phyloP scores from a whole-genome alignment of 2,797 vertebrate genomes.

The Parauchenoglanis punctatus region DNA sequence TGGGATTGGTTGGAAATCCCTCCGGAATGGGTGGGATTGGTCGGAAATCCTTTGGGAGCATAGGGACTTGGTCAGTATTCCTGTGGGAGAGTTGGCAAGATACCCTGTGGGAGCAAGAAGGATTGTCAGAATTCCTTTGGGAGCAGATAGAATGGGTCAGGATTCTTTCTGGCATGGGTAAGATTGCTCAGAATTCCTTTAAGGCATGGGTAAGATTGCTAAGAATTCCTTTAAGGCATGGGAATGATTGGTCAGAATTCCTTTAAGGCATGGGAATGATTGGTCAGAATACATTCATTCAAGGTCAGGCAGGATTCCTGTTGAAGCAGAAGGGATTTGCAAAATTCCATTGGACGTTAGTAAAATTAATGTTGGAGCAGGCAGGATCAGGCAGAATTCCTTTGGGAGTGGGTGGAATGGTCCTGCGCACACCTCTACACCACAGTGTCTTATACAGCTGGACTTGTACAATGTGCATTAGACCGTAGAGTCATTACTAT shows the following conservation, averaged over 20 bases:
- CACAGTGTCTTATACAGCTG: background rate
- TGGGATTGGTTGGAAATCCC: background rate
- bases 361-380: background rate
- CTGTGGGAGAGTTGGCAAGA: background rate
- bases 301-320: too few relatives aligned
- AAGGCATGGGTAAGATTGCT: background rate
- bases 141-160: too few relatives aligned
- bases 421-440: background rate
- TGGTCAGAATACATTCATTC: background rate
- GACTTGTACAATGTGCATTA: background rate
- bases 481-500: too few relatives aligned
- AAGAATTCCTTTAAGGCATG: too few relatives aligned
- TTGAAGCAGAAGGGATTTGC: too few relatives aligned
- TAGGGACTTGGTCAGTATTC: background rate
- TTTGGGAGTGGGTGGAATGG: background rate
- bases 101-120: background rate
- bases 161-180: too few relatives aligned
- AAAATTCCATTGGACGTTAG: too few relatives aligned
- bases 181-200: background rate
- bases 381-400: background rate
- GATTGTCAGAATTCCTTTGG: background rate
- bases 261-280: background rate
- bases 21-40: background rate
- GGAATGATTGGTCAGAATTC: background rate
- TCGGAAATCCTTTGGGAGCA: background rate